These are phyloP conservation scores for Marisa cornuarietis DNA, from an alignment of 1,140 invertebrate species.

Conservation along the genomic window DNA sequence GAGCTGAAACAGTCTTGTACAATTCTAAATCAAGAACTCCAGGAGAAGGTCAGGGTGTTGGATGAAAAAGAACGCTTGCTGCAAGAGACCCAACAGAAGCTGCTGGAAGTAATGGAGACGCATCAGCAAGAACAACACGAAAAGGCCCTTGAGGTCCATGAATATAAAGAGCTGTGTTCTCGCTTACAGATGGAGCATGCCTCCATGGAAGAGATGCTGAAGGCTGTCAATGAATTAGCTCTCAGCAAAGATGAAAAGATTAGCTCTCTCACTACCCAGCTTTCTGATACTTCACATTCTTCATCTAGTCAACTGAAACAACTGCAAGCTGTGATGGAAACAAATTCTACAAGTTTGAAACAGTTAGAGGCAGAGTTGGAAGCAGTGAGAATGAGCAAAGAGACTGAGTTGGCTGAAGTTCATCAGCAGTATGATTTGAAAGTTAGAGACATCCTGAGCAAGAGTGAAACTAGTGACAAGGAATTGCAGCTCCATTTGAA, in stretches of 20 bases:
- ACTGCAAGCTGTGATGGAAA: not conserved
- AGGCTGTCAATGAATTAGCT: conserved; percentile 41
- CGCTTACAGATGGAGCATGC: conserved; percentile 42
- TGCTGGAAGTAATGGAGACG: conserved; percentile 34
- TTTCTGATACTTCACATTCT: conserved; percentile 20
- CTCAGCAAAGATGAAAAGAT: conserved; percentile 47
- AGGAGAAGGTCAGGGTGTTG: conserved; percentile 20
- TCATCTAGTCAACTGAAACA: not conserved
- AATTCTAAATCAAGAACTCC: not conserved
- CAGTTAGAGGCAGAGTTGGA: not conserved
- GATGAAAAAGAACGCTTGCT: conserved; percentile 46
- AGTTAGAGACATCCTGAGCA: conserved; percentile 30
- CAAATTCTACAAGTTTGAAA: not conserved
- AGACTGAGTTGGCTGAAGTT: not conserved
- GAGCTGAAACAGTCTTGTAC: not conserved
- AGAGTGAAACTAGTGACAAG: conserved; percentile 48
- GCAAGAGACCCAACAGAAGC: conserved; percentile 38
- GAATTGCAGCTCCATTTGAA: conserved; percentile 55
- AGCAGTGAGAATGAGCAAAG: not conserved
- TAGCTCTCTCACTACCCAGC: conserved; percentile 32
- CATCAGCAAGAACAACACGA: conserved; percentile 26
- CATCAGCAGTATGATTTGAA: conserved; percentile 16
- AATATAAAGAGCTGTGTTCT: conserved; percentile 28
- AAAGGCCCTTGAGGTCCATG: conserved; percentile 40
- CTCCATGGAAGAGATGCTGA: conserved; percentile 55